These are phyloP conservation scores for Oophaga pumilio DNA, from an alignment of 2,113 vertebrate genomes.

Conservation along the genomic window DNA sequence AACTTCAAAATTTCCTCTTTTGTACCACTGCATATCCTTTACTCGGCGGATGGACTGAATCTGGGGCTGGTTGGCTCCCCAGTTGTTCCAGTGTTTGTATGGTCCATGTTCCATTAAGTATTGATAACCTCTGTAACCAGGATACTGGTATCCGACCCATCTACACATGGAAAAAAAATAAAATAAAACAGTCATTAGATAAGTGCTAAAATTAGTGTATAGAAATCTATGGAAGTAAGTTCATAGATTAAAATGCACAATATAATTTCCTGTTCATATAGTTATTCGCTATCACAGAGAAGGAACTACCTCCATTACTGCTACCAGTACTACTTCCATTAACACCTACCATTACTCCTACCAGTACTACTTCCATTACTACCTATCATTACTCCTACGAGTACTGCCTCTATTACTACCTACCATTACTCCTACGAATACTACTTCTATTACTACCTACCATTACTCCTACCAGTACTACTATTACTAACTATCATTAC, in stretches of 20 bases:
- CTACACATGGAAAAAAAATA: conserved; percentile 62
- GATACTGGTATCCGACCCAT: conserved; percentile 85
- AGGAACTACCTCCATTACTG: too few relatives aligned
- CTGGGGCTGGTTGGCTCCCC: conserved; percentile 78
- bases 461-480: too few relatives aligned
- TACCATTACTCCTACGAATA: too few relatives aligned
- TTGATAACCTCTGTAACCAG: conserved; percentile 81
- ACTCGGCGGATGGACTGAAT: conserved; percentile 82
- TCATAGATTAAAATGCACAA: not conserved
- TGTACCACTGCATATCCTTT: conserved; percentile 81
- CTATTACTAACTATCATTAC: too few relatives aligned
- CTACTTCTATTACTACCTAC: too few relatives aligned
- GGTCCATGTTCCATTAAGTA: conserved; percentile 77
- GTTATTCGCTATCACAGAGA: too few relatives aligned
- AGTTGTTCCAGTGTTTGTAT: conserved; percentile 83
- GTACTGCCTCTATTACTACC: too few relatives aligned
- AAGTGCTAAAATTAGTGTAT: not conserved
- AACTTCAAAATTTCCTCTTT: conserved; percentile 77
- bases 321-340: too few relatives aligned
- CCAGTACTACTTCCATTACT: too few relatives aligned
- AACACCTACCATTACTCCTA: too few relatives aligned
- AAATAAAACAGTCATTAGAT: not conserved
- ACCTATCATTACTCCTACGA: too few relatives aligned
- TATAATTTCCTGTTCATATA: not conserved
- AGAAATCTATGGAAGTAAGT: not conserved